phyloP scores from a whole-genome alignment of 2,797 vertebrate species.

The Pyrrhura leucotis region DNA sequence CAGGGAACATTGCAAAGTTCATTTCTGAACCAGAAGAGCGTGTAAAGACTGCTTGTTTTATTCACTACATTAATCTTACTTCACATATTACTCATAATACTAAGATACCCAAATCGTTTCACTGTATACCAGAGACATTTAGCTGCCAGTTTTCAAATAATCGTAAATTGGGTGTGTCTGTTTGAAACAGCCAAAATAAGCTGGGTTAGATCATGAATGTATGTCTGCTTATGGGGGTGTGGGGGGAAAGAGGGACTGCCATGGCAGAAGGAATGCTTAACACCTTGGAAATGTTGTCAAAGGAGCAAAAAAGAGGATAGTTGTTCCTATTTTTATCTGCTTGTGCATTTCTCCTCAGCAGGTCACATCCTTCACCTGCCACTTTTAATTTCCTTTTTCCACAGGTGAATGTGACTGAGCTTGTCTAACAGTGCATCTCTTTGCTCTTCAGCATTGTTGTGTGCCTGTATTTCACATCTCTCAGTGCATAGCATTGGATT shows the following conservation, averaged over 20 bases:
- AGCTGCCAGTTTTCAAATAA: conserved; percentile 30
- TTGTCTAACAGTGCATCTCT: not conserved
- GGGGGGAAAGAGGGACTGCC: not conserved
- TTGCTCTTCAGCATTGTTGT: not conserved
- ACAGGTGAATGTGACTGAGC: not conserved
- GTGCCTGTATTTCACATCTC: not conserved
- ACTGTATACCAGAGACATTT: not conserved
- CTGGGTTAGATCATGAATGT: not conserved
- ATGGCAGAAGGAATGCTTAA: not conserved
- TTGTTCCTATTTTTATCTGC: not conserved
- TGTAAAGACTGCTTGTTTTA: conserved; percentile 48
- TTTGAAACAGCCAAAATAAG: conserved; percentile 21
- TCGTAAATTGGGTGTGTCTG: not conserved
- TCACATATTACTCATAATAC: conserved; percentile 26
- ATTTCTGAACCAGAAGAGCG: conserved; percentile 14
- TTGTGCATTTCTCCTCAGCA: not conserved
- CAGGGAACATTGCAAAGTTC: conserved; percentile 20
- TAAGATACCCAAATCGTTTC: not conserved
- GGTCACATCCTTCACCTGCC: not conserved
- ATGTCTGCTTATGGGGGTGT: not conserved
- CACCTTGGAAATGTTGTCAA: not conserved
- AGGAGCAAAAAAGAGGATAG: not conserved
- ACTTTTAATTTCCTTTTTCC: not conserved
- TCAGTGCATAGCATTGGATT: accelerated
- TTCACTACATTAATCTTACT: conserved; percentile 23